These are phyloP conservation scores for Batillaria attramentaria DNA, from an alignment of 1,140 invertebrate species.

Conservation along the genomic window DNA sequence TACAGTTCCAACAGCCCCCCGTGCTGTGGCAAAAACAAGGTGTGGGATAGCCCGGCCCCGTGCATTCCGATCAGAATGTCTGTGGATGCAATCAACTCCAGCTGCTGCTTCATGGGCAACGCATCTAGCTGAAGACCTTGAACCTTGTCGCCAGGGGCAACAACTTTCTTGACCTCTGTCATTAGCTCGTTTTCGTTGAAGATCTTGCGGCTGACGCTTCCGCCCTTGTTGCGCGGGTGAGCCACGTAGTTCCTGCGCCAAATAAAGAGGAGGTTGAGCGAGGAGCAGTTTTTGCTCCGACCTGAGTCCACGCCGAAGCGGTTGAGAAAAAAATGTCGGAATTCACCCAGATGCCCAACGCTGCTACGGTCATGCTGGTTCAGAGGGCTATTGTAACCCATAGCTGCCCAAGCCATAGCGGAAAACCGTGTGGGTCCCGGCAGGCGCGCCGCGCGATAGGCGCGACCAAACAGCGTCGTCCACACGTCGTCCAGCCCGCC, in stretches of 20 bases:
- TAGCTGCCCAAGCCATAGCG: conserved; percentile 60
- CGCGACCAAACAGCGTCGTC: conserved; percentile 55
- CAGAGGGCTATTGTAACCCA: conserved; percentile 65
- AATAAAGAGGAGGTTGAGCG: conserved; percentile 59
- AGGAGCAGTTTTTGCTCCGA: conserved; percentile 49
- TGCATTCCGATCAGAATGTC: conserved; percentile 98
- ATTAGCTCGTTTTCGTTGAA: conserved; percentile 61
- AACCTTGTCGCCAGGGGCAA: conserved; percentile 43
- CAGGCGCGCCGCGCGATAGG: conserved; percentile 38
- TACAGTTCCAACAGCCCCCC: conserved; percentile 94
- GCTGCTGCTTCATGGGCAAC: conserved; percentile 56
- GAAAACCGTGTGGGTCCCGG: conserved; percentile 34
- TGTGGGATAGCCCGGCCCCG: conserved; percentile 94
- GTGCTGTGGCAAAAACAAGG: conserved; percentile 95
- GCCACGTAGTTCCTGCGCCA: conserved; percentile 64
- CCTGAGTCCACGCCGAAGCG: conserved; percentile 28
- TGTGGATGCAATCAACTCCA: conserved; percentile 76
- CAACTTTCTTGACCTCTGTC: conserved; percentile 12
- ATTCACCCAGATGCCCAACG: conserved; percentile 63
- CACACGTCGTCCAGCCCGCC: conserved; percentile 62
- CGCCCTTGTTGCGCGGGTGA: conserved; percentile 62
- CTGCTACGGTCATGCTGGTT: conserved; percentile 42
- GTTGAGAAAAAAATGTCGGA: conserved; percentile 62
- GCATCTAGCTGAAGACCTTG: conserved; percentile 61
- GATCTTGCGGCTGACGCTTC: conserved; percentile 59